Base-by-base conservation (phyloP, 2,888 invertebrate genomes). In the Diarsia dahlii region DNA sequence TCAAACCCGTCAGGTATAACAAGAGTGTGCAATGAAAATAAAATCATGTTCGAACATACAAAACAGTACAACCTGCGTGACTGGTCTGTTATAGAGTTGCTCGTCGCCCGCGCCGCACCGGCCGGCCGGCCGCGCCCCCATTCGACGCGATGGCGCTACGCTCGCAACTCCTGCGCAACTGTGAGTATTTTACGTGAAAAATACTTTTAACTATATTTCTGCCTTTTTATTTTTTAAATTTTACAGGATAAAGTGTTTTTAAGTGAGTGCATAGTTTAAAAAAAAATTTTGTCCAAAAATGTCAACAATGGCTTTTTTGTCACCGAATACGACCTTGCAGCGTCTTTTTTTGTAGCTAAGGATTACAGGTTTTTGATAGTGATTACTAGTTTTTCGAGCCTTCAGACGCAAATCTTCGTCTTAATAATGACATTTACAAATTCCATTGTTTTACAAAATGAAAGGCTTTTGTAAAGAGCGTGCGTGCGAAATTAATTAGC, bases 121-220 rank as follows among this genome's bases (percentile, higher is more conserved):
- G 86, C 89, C 81, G 76, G 86, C 78, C 78, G 83, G 91, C 89
- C 92, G 91, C 91, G 92, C 93, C 93, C 88, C 91, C 95, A 95
- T 94, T 96, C 94, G 89, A 82, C 94, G 93, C 90, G 76, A 96
- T 96, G 96, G 95, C 96, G 88, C 91, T 95, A 84, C 94, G 95
- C 88, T 91, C 95, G 80, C 93, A 92, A 93, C 95, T 96, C 93
- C 94, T 96, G 93, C 95, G 96, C 94, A 93, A 91, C 90, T 94
- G 96, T 96, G 91, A 92, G 90, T 89, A 80, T 71, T 65, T 46
- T 45, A 80, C 52, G 34, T 69, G 58, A 74, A 71, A 79, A 63
- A 62, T 72, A 52, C 39, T 56, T 69, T 60, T 18, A 23, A 58
- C 9, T 12, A n/a, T 13, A 12, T 56, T 58, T 52, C 48, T 13